A percentile compares a stretch with the other conserved stretches of the same genome.
Evolutionary conservation across 2,888 invertebrate genomes (phyloP).

Genomic region (Eupeodes luniger): DNA sequence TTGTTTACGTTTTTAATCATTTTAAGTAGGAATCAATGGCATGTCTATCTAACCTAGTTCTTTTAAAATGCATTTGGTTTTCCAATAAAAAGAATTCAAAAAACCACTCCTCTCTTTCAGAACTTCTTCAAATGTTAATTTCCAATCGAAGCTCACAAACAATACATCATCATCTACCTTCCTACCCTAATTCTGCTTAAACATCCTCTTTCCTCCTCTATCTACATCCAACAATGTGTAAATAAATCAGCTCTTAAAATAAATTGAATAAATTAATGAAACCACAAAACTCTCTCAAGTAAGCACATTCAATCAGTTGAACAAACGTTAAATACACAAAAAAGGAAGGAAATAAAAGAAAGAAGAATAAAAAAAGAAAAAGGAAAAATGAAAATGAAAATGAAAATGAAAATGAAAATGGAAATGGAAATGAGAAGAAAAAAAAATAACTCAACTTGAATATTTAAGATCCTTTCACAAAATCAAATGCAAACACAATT

Average conservation of each 20-base stretch:
- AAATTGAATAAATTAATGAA: constrained; percentile 45
- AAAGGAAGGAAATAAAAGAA: neutral
- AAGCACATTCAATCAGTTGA: constrained; percentile 17
- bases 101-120: neutral
- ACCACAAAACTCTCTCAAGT: constrained; percentile 28
- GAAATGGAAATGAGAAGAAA: too few relatives aligned
- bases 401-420: neutral
- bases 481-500: constrained; percentile 63
- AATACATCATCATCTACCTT: neutral
- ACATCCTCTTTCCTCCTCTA: neutral
- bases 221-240: neutral
- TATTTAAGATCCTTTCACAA: constrained; percentile 38
- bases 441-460: constrained; percentile 21
- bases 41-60: too few relatives aligned
- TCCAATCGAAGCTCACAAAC: neutral
- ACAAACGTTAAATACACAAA: neutral
- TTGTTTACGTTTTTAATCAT: too few relatives aligned
- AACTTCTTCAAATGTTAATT: neutral
- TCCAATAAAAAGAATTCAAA: too few relatives aligned
- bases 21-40: too few relatives aligned
- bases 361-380: constrained; percentile 6
- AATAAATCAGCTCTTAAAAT: constrained; percentile 27
- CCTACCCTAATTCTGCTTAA: neutral
- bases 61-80: too few relatives aligned
- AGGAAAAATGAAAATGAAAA: constrained; percentile 9